Base-by-base conservation (phyloP, 2,113 vertebrate species). In the Oreochromis niloticus region DNA sequence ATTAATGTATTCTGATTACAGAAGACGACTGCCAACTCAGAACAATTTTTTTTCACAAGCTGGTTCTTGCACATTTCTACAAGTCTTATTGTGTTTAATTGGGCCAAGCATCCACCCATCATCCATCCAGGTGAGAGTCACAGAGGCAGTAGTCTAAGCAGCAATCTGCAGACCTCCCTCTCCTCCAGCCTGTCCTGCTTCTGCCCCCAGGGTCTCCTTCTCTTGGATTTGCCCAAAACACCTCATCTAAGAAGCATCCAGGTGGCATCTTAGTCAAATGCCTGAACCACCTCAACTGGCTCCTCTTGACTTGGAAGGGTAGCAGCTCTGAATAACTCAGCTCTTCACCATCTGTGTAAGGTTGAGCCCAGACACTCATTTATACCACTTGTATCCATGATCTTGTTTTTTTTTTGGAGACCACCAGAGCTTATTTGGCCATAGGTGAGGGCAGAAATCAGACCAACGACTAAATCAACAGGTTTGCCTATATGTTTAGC, bases 41-140 rank as follows among this genome's bases (percentile, higher is more conserved):
- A 43, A 48, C 14, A 7, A 1, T 10, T 0, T 32, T 50, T 17
- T 12, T 19, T 2, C 43, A 46, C 41, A 73, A 73, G 19, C 9
- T 32, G 16, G 6, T 78, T 30, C 43, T 50, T 78, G 24, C 71
- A 50, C 22, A 48, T 71, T 43, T 71, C 66, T 3, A 0, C 41
- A 75, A 75, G 24, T 19, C 0, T 5, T 75, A 7, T 17, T 48
- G 0, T 48, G 24, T 30, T 30, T 71, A 9, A 2, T 3, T 17
- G 1, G 68, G 22, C 41, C 43, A 27, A 75, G 14, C 68, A 75
- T 48, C 5, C 1, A 73, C 13, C 68, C 7, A 24, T 27, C 68
- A 48, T 48, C 41, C 68, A 50, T 11, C 24, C 41, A 48, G 68
- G 41, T 30, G 22, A 73, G 22, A 73, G 14, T 73, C 41, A 17